Base-by-base conservation (phyloP, 2,888 invertebrate genomes). In the Meteorus cinctellus region DNA sequence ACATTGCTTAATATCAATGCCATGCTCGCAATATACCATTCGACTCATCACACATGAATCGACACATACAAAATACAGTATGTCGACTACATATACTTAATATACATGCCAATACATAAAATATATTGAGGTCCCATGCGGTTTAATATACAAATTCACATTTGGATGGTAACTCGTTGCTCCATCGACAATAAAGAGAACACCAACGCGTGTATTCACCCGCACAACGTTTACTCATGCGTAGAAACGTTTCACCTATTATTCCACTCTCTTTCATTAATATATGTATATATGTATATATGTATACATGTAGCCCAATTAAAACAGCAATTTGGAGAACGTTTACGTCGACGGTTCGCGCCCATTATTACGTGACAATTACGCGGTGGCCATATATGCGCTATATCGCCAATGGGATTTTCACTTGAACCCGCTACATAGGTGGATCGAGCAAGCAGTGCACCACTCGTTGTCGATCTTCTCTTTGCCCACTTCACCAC, bases 311-410 rank as follows among this genome's bases (percentile, higher is more conserved):
- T 27, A 59, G 74, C 67, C 81, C 81, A 82, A 81, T 84, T 83
- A 83, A 83, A 83, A 82, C 78, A 74, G 78, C 81, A 79, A 82
- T 83, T 82, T 81, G 77, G 73, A 78, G 55, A 78, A 77, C 81
- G 79, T 79, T 82, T 79, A 80, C 75, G 75, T 74, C 76, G 75
- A 63, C 70, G 74, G 62, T 77, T 69, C 76, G 67, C 66, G 60
- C 72, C 48, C 73, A 71, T 78, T 80, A 82, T 81, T 81, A 82
- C 78, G 79, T 77, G 80, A 82, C 81, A 80, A 82, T 82, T 82
- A 81, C 76, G 80, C 74, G 72, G 60, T 70, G 41, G 70, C 34
- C 60, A 59, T 48, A n/a, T 55, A 19, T 60, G 41, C n/a, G 24
- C 60, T 41, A 34, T 59, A 41, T 36, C 70, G 59, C 27, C 69